Evolutionary conservation across 1,140 invertebrate species (phyloP).

Genomic region (Panagrolaimus sp.): DNA sequence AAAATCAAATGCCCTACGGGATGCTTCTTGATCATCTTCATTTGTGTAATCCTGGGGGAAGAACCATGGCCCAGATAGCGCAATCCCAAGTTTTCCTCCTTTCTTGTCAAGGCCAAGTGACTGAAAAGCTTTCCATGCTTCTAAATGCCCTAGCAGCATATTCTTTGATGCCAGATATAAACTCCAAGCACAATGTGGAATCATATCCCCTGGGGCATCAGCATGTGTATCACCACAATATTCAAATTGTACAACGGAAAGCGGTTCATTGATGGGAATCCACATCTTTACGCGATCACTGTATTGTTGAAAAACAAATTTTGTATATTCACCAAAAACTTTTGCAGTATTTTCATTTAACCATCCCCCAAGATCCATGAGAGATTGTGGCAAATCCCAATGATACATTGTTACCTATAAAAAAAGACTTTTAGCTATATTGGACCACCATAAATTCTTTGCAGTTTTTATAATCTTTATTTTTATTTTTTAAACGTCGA

Average conservation of each 20-base stretch:
- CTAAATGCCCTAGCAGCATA: constrained; percentile 41
- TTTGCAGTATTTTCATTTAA: constrained; percentile 61
- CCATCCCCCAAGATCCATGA: constrained; percentile 63
- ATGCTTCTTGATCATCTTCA: constrained; percentile 38
- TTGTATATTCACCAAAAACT: constrained; percentile 62
- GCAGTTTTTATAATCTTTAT: too few relatives aligned
- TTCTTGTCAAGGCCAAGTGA: not conserved
- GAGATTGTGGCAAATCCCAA: constrained; percentile 60
- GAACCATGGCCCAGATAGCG: constrained; percentile 43
- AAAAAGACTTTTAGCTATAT: too few relatives aligned
- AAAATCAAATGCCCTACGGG: constrained; percentile 52
- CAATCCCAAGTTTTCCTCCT: constrained; percentile 44
- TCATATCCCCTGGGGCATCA: constrained; percentile 51
- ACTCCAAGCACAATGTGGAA: constrained; percentile 57
- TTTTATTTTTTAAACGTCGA: too few relatives aligned
- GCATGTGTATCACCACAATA: constrained; percentile 57
- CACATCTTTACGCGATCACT: constrained; percentile 60
- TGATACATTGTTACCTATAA: constrained; percentile 63
- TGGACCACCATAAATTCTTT: too few relatives aligned
- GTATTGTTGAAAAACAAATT: constrained; percentile 58
- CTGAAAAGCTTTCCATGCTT: constrained; percentile 39
- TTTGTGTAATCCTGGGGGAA: constrained; percentile 30
- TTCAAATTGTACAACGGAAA: constrained; percentile 51
- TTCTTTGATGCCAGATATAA: constrained; percentile 54
- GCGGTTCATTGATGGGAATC: constrained; percentile 62